Percentiles rank a stretch among this genome's conserved stretches.
phyloP scores from a whole-genome alignment of 2,888 invertebrate genomes.

The Priocnemis perturbator region DNA sequence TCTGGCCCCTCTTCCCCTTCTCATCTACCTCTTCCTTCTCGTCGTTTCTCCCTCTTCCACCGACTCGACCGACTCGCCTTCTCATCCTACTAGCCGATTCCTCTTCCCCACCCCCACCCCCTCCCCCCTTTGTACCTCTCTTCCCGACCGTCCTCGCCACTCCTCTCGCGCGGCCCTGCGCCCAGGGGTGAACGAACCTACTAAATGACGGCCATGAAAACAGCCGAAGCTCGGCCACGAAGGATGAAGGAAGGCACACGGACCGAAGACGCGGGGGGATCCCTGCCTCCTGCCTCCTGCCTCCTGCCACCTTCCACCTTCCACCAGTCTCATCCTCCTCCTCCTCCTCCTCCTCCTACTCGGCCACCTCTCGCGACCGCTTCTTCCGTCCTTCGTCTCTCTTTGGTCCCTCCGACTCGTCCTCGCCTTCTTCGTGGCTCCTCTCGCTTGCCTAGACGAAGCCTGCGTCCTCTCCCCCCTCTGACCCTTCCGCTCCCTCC shows the following conservation, averaged over 20 bases:
- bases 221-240: constrained; percentile 73
- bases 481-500: too few relatives aligned
- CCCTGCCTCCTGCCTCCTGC: constrained; percentile 25
- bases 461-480: background rate
- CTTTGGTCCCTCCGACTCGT: background rate
- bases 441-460: constrained; percentile 32
- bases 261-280: constrained; percentile 62
- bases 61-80: constrained; percentile 27
- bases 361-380: background rate
- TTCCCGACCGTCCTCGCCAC: constrained; percentile 33
- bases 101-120: constrained; percentile 16
- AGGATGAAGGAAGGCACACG: constrained; percentile 68
- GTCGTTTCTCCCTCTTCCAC: constrained; percentile 19
- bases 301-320: constrained; percentile 29
- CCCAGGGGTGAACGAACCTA: constrained; percentile 75
- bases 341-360: constrained; percentile 14
- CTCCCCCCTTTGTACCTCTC: constrained; percentile 13
- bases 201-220: constrained; percentile 76
- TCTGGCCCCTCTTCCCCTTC: constrained; percentile 60
- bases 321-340: constrained; percentile 25
- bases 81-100: constrained; percentile 2
- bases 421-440: constrained; percentile 29
- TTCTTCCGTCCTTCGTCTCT: constrained; percentile 21
- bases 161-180: constrained; percentile 60
- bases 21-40: constrained; percentile 31